Evolutionary conservation across 1,140 invertebrate genomes (phyloP).

Genomic region (Brachionus plicatilis): DNA sequence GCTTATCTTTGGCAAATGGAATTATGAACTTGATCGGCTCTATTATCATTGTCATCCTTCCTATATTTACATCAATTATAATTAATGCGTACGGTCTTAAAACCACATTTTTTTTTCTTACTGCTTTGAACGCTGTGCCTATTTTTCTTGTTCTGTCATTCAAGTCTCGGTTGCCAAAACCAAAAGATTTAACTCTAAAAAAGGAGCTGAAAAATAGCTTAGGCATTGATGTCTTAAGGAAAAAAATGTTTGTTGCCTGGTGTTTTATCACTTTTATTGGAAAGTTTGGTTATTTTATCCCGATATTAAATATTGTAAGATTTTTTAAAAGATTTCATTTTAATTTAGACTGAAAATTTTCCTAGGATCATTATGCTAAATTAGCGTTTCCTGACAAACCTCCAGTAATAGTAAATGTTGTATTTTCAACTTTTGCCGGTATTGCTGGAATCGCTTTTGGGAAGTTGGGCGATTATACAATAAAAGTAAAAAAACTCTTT

Average conservation of each 20-base stretch:
- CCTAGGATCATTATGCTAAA: conserved; percentile 14
- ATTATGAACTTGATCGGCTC: conserved; percentile 34
- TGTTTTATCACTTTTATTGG: not conserved
- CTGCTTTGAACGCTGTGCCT: not conserved
- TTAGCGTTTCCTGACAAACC: not conserved
- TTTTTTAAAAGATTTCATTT: not conserved
- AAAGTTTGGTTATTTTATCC: conserved; percentile 30
- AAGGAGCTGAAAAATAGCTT: not conserved
- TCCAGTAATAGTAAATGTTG: not conserved
- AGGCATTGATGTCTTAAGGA: not conserved
- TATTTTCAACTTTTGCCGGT: not conserved
- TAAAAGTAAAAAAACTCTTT: not conserved
- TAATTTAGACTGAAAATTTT: not conserved
- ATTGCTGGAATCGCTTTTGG: not conserved
- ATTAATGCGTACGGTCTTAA: not conserved
- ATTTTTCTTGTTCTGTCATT: not conserved
- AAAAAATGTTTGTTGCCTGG: conserved; percentile 30
- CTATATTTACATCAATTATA: conserved; percentile 20
- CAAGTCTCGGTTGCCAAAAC: not conserved
- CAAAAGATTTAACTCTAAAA: not conserved
- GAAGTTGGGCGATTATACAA: not conserved
- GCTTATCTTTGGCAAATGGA: conserved; percentile 6
- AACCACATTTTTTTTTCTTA: conserved; percentile 4
- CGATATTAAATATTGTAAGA: conserved; percentile 23
- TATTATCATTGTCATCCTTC: not conserved